A percentile compares a stretch with the other conserved stretches of the same genome.
Evolutionary conservation across 2,113 vertebrate genomes (phyloP).

Genomic region (Steatornis caripensis): DNA sequence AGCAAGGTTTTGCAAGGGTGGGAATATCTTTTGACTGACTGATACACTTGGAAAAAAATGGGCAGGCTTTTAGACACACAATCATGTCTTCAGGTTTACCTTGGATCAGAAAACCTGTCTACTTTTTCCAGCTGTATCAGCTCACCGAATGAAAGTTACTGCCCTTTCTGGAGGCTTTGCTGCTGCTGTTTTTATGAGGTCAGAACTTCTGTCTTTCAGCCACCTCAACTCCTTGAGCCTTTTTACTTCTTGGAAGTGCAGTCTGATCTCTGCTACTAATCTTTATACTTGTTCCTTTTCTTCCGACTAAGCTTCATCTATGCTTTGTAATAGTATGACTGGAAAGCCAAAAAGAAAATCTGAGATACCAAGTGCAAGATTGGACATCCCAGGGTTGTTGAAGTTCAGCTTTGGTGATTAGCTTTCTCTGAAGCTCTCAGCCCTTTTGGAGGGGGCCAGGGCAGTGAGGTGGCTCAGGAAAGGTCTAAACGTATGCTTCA

Average conservation of each 20-base stretch:
- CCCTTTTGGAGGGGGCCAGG: background rate
- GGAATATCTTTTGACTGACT: background rate
- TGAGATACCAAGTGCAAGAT: background rate
- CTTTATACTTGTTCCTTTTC: background rate
- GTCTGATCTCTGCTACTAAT: background rate
- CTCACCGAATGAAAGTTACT: background rate
- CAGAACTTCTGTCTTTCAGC: background rate
- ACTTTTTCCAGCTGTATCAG: background rate
- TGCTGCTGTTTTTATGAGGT: background rate
- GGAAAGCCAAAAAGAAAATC: background rate
- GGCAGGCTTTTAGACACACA: background rate
- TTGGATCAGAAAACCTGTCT: background rate
- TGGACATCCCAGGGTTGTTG: background rate
- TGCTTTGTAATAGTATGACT: background rate
- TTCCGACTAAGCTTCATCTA: background rate
- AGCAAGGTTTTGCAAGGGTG: background rate
- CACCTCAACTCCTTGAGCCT: background rate
- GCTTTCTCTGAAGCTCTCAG: background rate
- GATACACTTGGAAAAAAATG: background rate
- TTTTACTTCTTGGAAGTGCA: background rate
- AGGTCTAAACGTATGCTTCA: background rate
- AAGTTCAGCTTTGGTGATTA: background rate
- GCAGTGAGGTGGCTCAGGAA: background rate
- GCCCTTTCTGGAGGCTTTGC: background rate
- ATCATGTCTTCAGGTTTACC: background rate